Percentiles rank a stretch among this genome's conserved stretches.
These are phyloP conservation scores for Lipophrys pholis DNA, from an alignment of 2,113 vertebrate genomes.

Conservation along the genomic window DNA sequence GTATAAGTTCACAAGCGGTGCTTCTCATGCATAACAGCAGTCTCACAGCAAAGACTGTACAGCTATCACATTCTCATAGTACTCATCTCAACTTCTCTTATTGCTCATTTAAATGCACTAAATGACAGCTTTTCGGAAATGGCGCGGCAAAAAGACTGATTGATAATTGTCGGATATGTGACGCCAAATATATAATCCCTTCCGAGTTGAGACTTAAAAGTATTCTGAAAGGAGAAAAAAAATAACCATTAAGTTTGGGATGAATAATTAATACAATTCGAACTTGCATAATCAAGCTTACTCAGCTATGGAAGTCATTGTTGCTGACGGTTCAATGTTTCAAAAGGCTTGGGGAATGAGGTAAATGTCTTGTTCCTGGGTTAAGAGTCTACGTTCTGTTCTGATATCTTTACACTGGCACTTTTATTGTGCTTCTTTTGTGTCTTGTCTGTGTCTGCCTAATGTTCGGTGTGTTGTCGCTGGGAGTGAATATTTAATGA, in stretches of 20 bases:
- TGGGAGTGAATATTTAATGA: slow-evolving; percentile 80
- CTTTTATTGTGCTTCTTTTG: slow-evolving; percentile 58
- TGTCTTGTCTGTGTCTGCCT: slow-evolving; percentile 55
- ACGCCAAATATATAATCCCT: slow-evolving; percentile 26
- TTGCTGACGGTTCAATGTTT: slow-evolving; percentile 63
- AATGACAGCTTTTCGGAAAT: slow-evolving; percentile 50
- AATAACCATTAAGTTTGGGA: slow-evolving; percentile 38
- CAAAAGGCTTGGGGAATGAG: slow-evolving; percentile 47
- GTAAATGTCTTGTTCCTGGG: slow-evolving; percentile 37
- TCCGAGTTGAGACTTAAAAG: slow-evolving; percentile 12
- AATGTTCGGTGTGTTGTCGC: slow-evolving; percentile 64
- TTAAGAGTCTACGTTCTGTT: slow-evolving; percentile 23
- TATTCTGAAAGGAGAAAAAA: slow-evolving; percentile 34
- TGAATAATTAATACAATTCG: slow-evolving; percentile 62
- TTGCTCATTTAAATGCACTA: slow-evolving; percentile 46
- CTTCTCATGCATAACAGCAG: slow-evolving; percentile 56
- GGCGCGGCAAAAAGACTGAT: slow-evolving; percentile 32
- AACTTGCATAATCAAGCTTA: slow-evolving; percentile 45
- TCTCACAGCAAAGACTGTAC: slow-evolving; percentile 28
- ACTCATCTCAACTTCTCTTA: slow-evolving; percentile 32
- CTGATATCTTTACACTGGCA: slow-evolving; percentile 48
- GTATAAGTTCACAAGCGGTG: slow-evolving; percentile 54
- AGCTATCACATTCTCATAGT: slow-evolving; percentile 27
- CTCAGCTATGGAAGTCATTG: slow-evolving; percentile 43
- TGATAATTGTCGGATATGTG: slow-evolving; percentile 34